Evolutionary conservation across 1,140 invertebrate species (phyloP).

Genomic region (Aphelenchoides fujianensis): DNA sequence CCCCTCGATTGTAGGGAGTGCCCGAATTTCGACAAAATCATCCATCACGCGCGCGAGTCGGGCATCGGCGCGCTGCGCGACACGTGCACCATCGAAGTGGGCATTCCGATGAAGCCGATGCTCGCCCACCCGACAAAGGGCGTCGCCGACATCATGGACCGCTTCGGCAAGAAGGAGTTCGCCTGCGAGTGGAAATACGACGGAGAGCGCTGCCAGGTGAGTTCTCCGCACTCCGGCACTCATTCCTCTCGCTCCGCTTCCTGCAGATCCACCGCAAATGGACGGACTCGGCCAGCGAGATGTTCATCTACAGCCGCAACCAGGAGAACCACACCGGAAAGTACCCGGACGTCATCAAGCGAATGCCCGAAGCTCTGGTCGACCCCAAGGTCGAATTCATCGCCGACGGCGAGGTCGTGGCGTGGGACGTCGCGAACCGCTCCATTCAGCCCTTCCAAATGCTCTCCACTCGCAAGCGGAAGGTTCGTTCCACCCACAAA

Average conservation of each 20-base stretch:
- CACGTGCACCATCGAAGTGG: conserved; percentile 71
- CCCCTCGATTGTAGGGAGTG: conserved; percentile 73
- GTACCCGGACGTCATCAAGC: conserved; percentile 87
- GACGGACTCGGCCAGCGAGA: conserved; percentile 65
- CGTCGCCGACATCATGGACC: conserved; percentile 76
- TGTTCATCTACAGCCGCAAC: conserved; percentile 88
- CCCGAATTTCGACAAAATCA: conserved; percentile 85
- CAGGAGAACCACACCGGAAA: conserved; percentile 97
- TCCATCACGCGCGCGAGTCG: conserved; percentile 76
- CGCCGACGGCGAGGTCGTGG: conserved; percentile 92
- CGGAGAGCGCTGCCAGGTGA: conserved; percentile 91
- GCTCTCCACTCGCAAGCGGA: conserved; percentile 88
- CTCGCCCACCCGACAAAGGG: conserved; percentile 95
- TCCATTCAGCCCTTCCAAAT: conserved; percentile 95
- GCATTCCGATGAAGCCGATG: conserved; percentile 94
- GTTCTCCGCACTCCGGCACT: conserved; percentile 36
- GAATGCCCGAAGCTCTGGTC: conserved; percentile 66
- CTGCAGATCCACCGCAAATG: conserved; percentile 75
- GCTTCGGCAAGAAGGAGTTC: conserved; percentile 87
- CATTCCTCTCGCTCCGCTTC: neutral
- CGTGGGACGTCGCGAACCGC: conserved; percentile 84
- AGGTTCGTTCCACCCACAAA: conserved; percentile 68
- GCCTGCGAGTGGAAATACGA: conserved; percentile 99
- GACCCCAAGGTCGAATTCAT: conserved; percentile 72
- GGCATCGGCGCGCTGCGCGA: conserved; percentile 76